Evolutionary conservation across 2,113 vertebrate genomes (phyloP), one percentile per base, ranked within the genome.

Genomic region (Grus americana): DNA sequence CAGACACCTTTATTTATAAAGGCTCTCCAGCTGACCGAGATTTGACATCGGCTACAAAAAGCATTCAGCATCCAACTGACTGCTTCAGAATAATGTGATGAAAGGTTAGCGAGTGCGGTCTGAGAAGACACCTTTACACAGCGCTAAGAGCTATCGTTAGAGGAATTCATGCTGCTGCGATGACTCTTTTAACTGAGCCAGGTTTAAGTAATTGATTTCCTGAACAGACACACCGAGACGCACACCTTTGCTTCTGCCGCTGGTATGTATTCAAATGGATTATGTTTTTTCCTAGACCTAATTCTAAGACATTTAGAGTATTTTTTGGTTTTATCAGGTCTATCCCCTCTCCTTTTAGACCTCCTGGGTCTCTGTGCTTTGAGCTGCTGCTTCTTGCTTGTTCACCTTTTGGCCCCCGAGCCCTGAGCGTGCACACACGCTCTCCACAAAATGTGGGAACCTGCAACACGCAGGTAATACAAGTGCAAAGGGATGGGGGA

Each of bases 1-100:
- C 86, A 75, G 86, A 88, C 92, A 95, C 90, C 90, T 97, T 95
- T 92, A 92, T 94, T 91, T 90, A 93, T 83, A 96, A 87, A 92
- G 78, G 71, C 87, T 79, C 83, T 79, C 78, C 8, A 29, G 19
- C 91, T 95, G 95, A 93, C 81, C 42, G 52, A 85, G 87, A 46
- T 90, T 87, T 93, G 91, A 95, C 94, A 95, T 52, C 34, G 2
- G 59, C 92, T 32, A 87, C 87, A 89, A 66, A 96, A 76, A 86
- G 84, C 71, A 32, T 79, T 93, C 92, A 54, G 88, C 88, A 62
- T 91, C 92, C 91, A 66, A 85, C 84, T 54, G 84, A 83, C 87
- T 92, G 92, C 86, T 90, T 62, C 70, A n/a, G 76, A 79, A 92
- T 75, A 86, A 94, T 16, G 71, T n/a, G 70, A 72, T 73, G 83